Percentiles rank a stretch among this genome's conserved stretches.
Evolutionary conservation across 1,140 invertebrate species (phyloP).

Genomic region (Thaumetopoea pityocampa): DNA sequence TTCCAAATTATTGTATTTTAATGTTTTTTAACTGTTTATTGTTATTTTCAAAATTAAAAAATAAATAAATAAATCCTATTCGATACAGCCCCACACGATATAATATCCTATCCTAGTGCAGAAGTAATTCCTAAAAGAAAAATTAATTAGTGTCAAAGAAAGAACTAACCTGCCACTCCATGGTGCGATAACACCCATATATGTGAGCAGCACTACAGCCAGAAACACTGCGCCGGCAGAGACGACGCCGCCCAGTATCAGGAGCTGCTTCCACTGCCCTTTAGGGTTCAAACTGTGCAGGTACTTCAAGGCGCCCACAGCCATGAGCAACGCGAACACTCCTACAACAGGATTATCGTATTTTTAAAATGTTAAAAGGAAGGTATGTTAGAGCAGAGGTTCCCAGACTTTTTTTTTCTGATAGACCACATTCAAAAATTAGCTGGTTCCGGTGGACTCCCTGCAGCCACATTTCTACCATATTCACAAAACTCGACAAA

Average conservation of each 20-base stretch:
- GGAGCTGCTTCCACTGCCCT: slow-evolving; percentile 94
- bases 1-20: too few species aligned
- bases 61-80: too few species aligned
- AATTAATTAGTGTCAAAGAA: not conserved
- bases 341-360: slow-evolving; percentile 76
- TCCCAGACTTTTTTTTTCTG: too few species aligned
- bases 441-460: too few species aligned
- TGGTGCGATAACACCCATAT: slow-evolving; percentile 95
- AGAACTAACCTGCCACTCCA: slow-evolving; percentile 93
- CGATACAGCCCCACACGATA: slow-evolving; percentile 1
- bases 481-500: too few species aligned
- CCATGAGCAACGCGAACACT: slow-evolving; percentile 96
- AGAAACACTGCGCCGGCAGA: slow-evolving; percentile 90
- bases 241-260: slow-evolving; percentile 85
- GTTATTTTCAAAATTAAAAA: too few species aligned
- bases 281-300: slow-evolving; percentile 92
- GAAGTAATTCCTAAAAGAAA: too few species aligned
- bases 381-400: too few species aligned
- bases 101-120: not conserved
- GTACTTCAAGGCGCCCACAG: slow-evolving; percentile 91
- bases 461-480: too few species aligned
- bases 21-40: too few species aligned
- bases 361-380: slow-evolving; percentile 5
- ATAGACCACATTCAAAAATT: too few species aligned
- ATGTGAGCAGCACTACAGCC: slow-evolving; percentile 92